phyloP scores from a whole-genome alignment of 2,888 invertebrate genomes.

The Drosophila recens region DNA sequence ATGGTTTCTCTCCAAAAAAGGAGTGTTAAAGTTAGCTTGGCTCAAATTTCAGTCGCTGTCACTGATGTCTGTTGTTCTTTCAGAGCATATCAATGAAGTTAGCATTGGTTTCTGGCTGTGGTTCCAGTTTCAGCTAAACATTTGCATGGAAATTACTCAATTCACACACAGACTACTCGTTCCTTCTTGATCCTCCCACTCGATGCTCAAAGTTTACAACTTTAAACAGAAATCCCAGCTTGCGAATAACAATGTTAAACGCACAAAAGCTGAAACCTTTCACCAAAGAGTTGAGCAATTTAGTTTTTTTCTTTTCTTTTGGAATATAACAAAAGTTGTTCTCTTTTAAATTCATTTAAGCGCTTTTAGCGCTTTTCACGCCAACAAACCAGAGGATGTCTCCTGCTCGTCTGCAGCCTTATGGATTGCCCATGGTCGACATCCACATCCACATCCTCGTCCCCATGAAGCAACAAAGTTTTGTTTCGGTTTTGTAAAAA shows the following conservation, averaged over 20 bases:
- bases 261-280: conserved; percentile 53
- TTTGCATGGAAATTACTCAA: conserved; percentile 71
- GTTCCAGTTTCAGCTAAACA: conserved; percentile 57
- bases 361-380: conserved; percentile 77
- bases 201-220: conserved; percentile 47
- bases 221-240: conserved; percentile 63
- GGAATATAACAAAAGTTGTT: conserved; percentile 66
- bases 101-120: conserved; percentile 45
- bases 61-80: conserved; percentile 65
- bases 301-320: conserved; percentile 19
- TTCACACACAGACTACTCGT: conserved; percentile 29
- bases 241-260: conserved; percentile 61
- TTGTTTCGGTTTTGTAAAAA: conserved; percentile 60
- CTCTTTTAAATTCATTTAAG: conserved; percentile 78
- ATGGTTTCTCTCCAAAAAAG: background rate
- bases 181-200: background rate
- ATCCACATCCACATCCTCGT: background rate
- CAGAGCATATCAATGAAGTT: conserved; percentile 73
- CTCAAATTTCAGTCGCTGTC: conserved; percentile 64
- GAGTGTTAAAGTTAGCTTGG: conserved; percentile 43
- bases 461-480: conserved; percentile 51
- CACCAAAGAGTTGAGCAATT: conserved; percentile 40
- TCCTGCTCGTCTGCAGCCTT: conserved; percentile 56
- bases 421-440: conserved; percentile 47
- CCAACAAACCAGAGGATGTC: conserved; percentile 53